Evolutionary conservation across 2,888 invertebrate species (phyloP).

Genomic region (Terebella lapidaria): DNA sequence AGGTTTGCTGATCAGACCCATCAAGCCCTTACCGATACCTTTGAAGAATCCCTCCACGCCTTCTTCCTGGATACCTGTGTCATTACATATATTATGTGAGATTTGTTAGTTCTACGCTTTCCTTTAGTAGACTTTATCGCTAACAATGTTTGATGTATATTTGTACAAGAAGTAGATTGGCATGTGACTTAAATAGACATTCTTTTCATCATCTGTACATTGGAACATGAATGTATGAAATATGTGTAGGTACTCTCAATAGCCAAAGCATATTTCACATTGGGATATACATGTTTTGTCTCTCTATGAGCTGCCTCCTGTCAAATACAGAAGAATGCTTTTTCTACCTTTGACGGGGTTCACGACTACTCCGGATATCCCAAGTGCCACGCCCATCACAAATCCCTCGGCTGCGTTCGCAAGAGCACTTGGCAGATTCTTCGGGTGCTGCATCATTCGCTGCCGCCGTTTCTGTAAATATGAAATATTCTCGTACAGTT

Average conservation of each 20-base stretch:
- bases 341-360: conserved; percentile 64
- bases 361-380: conserved; percentile 65
- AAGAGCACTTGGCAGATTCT: conserved; percentile 52
- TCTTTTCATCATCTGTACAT: too few relatives aligned
- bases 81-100: conserved; percentile 6
- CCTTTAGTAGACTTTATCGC: too few relatives aligned
- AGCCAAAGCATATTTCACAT: too few relatives aligned
- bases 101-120: too few relatives aligned
- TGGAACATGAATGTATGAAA: too few relatives aligned
- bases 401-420: conserved; percentile 59
- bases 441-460: conserved; percentile 50
- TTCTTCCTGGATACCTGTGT: conserved; percentile 59
- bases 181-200: too few relatives aligned
- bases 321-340: too few relatives aligned
- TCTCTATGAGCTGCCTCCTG: too few relatives aligned
- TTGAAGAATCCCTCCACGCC: conserved; percentile 67
- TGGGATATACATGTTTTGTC: too few relatives aligned
- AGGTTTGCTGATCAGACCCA: conserved; percentile 63
- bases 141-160: too few relatives aligned
- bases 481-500: background rate
- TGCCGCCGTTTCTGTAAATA: conserved; percentile 51
- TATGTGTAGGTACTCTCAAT: too few relatives aligned
- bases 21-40: conserved; percentile 65
- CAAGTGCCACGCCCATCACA: conserved; percentile 63
- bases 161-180: too few relatives aligned